phyloP scores from a whole-genome alignment of 2,113 vertebrate genomes.

The Microcebus griseorufus region DNA sequence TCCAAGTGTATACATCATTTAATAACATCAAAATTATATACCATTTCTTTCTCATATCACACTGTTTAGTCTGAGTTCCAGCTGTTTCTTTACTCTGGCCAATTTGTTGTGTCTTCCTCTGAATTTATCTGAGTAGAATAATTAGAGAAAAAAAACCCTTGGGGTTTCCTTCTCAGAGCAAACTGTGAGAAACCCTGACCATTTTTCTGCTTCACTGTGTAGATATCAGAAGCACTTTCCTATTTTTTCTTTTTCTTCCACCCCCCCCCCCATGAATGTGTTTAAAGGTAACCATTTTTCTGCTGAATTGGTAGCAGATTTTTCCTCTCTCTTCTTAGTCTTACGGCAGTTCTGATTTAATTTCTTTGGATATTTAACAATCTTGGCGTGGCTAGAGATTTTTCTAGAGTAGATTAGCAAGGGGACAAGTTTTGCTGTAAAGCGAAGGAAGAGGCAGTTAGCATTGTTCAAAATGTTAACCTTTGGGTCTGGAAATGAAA shows the following conservation, averaged over 20 bases:
- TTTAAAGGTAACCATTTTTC: not conserved
- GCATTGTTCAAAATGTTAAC: not conserved
- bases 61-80: not conserved
- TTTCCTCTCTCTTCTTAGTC: not conserved
- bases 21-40: not conserved
- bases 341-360: not conserved
- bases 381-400: not conserved
- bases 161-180: not conserved
- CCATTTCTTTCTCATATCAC: not conserved
- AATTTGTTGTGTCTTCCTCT: not conserved
- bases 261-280: not conserved
- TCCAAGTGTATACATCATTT: not conserved
- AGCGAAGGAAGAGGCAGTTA: not conserved
- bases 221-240: not conserved
- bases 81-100: not conserved
- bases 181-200: not conserved
- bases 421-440: not conserved
- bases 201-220: not conserved
- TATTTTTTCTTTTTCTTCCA: not conserved
- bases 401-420: not conserved
- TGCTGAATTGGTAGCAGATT: not conserved
- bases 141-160: not conserved
- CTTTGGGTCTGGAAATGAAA: not conserved
- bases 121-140: slow-evolving; percentile 16
- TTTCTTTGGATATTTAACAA: not conserved